Conservation (phyloP, 64 coral and sea anemone species). For the Porites lutea region DNA sequence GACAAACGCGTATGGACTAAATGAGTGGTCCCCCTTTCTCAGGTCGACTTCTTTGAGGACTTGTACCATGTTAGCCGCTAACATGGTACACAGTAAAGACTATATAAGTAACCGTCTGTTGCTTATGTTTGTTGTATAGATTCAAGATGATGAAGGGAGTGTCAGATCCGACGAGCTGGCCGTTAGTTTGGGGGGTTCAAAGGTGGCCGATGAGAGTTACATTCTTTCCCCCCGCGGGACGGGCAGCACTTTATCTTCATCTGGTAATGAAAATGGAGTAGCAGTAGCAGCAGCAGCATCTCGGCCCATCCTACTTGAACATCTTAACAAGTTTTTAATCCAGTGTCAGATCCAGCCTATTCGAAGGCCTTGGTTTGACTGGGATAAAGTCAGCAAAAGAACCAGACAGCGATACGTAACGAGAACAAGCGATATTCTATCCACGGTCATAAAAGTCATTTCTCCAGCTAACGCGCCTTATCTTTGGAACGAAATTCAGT, state of each 20-base stretch:
- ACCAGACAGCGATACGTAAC: background rate
- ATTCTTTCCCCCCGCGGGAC: background rate
- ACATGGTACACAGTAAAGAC: too few relatives aligned
- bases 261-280: background rate
- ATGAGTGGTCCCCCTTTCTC: too few relatives aligned
- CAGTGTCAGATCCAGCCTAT: background rate
- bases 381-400: slow-evolving; percentile 22
- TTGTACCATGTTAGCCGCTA: too few relatives aligned
- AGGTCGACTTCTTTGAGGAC: too few relatives aligned
- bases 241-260: background rate
- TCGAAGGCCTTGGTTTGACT: slow-evolving; percentile 10
- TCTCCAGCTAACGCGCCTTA: background rate
- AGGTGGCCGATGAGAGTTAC: too few relatives aligned
- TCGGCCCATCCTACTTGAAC: too few relatives aligned
- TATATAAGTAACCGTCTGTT: too few relatives aligned
- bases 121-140: too few relatives aligned
- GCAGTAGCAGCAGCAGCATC: background rate
- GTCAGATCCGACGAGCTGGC: too few relatives aligned
- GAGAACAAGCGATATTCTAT: slow-evolving; percentile 2
- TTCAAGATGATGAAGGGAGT: too few relatives aligned
- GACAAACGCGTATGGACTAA: too few relatives aligned
- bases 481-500: slow-evolving; percentile 7
- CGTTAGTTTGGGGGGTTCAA: too few relatives aligned
- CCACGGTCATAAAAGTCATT: background rate
- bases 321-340: background rate